These are phyloP conservation scores for Tupaia chinensis DNA, from an alignment of 2,113 vertebrate genomes.

Conservation along the genomic window DNA sequence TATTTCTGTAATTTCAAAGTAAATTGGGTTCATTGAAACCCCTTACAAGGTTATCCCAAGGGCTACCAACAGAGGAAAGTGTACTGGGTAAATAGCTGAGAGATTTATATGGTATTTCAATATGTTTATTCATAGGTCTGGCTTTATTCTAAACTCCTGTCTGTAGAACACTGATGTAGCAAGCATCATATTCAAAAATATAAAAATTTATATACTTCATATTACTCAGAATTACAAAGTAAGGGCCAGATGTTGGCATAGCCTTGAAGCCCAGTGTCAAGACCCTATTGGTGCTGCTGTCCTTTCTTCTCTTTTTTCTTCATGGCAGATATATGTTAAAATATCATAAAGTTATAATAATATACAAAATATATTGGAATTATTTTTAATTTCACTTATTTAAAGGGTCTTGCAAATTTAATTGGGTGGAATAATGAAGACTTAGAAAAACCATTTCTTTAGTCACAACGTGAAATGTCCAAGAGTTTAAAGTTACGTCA, in stretches of 20 bases:
- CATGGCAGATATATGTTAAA: too few species aligned
- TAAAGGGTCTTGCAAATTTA: not conserved
- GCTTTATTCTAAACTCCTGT: not conserved
- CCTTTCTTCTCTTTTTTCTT: too few species aligned
- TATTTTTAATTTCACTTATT: constrained; percentile 21
- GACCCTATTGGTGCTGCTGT: too few species aligned
- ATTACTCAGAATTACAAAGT: not conserved
- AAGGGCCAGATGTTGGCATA: not conserved
- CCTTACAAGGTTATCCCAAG: not conserved
- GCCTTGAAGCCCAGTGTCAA: too few species aligned
- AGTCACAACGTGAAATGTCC: not conserved
- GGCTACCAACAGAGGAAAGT: not conserved
- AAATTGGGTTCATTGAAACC: not conserved
- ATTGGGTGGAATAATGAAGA: not conserved
- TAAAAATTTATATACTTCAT: not conserved
- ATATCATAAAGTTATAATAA: not conserved
- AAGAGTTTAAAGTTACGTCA: not conserved
- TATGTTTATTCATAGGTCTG: not conserved
- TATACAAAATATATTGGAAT: not conserved
- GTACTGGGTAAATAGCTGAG: not conserved
- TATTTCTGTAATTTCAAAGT: constrained; percentile 40
- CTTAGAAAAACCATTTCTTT: not conserved
- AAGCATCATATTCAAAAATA: not conserved
- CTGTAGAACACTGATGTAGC: not conserved
- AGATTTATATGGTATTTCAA: not conserved